Evolutionary conservation across 1,140 invertebrate genomes (phyloP), one percentile per base, ranked within the genome.

Genomic region (Acarapis woodi): DNA sequence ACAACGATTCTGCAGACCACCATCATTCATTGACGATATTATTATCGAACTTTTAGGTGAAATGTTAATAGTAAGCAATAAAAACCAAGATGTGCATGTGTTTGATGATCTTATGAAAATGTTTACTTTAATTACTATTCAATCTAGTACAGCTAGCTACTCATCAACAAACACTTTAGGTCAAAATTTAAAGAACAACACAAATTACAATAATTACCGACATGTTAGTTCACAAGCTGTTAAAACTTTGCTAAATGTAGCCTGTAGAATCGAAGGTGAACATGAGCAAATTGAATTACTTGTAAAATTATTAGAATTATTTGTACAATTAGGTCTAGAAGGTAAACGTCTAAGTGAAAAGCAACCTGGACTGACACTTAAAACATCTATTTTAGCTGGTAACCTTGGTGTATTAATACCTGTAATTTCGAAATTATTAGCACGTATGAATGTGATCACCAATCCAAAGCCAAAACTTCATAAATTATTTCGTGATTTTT

Each of bases 401-500:
- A 96, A 93, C 58, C 58, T 97, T 22, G 90, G 90, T 22, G 79
- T 96, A 28, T 58, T 97, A 0, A 90, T 99, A 52, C 87, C 87
- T 1, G 83, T 96, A 2, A 88, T 94, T 47, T 83, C 85, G 28
- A 72, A 54, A 39, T 53, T 61, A 45, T 32, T 8, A 6, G 30
- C n/a, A 15, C 23, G 32, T 44, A 30, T 2, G 5, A 14, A 39
- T 3, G 71, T 72, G 0, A 90, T 97, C 40, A 51, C 44, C 12
- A 71, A 85, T 43, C 80, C 88, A 0, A 82, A 87, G 46, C 73
- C 80, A 3, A 60, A 87, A n/a, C 60, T 96, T n/a, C 69, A 87
- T 46, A 96, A 96, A 53, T 58, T 96, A 3, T 97, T 97, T 53
- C 69, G 85, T 48, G 88, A 97, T 56, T 97, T 97, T 54, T 97